These are phyloP conservation scores for Lamprotornis superbus DNA, from an alignment of 2,113 vertebrate species.

Conservation along the genomic window DNA sequence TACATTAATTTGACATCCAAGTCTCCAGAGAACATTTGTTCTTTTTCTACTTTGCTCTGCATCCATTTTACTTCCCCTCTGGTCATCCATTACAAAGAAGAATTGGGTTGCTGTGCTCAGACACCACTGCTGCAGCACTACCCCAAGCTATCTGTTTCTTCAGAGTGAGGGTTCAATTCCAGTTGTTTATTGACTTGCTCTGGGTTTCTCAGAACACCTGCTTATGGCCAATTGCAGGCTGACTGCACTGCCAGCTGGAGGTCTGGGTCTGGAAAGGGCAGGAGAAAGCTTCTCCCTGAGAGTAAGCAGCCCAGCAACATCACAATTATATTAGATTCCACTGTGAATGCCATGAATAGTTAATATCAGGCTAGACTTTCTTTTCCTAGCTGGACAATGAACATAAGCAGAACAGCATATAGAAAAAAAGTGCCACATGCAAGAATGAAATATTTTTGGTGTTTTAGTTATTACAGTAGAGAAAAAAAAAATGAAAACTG, in stretches of 20 bases:
- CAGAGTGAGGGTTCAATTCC: not conserved
- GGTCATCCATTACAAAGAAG: conserved; percentile 4
- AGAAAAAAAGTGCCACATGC: not conserved
- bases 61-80: conserved; percentile 15
- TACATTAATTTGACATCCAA: not conserved
- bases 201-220: not conserved
- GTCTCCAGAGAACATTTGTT: conserved; percentile 4
- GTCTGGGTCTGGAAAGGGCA: not conserved
- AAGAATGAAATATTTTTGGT: not conserved
- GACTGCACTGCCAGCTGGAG: not conserved
- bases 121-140: not conserved
- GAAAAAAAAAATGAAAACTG: not conserved
- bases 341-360: not conserved
- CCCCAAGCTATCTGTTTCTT: not conserved
- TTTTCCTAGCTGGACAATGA: not conserved
- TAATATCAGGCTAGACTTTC: not conserved
- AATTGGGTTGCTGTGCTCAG: not conserved
- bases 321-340: not conserved
- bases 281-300: not conserved
- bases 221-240: not conserved
- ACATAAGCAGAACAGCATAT: not conserved
- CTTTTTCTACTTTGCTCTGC: not conserved
- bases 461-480: not conserved
- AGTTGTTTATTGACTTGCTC: conserved; percentile 8
- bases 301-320: not conserved